Evolutionary conservation across 2,888 invertebrate species (phyloP).

Genomic region (Pyralis farinalis): DNA sequence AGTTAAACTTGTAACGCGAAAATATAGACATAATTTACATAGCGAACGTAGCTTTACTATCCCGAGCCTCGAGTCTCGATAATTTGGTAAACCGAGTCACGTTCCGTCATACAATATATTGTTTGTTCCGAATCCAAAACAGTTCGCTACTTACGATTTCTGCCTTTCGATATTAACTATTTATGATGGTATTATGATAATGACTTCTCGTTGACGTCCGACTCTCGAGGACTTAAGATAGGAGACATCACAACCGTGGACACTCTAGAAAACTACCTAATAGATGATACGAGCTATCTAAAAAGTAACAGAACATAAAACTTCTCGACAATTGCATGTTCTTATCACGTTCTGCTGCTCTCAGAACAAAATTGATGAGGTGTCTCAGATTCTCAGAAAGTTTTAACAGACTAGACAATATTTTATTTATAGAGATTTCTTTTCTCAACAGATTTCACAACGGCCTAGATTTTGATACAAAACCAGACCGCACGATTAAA

Average conservation of each 20-base stretch:
- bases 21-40: conserved; percentile 59
- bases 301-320: not conserved
- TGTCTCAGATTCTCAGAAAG: not conserved
- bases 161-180: conserved; percentile 54
- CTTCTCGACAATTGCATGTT: not conserved
- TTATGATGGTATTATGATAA: conserved; percentile 58
- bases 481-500: not conserved
- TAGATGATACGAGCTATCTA: not conserved
- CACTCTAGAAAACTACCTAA: not conserved
- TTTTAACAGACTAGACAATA: not conserved
- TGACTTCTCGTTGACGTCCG: conserved; percentile 51
- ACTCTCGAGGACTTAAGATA: conserved; percentile 53
- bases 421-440: not conserved
- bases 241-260: not conserved
- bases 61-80: conserved; percentile 70
- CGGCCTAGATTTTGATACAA: conserved; percentile 3
- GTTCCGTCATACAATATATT: conserved; percentile 48
- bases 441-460: conserved; percentile 1
- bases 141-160: conserved; percentile 56
- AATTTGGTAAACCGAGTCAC: conserved; percentile 79
- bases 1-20: conserved; percentile 56
- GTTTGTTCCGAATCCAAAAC: conserved; percentile 53
- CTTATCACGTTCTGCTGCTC: not conserved
- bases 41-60: conserved; percentile 51
- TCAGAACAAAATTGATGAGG: conserved; percentile 4